Conservation (phyloP, 2,113 vertebrate genomes). For the Nettapus auritus region DNA sequence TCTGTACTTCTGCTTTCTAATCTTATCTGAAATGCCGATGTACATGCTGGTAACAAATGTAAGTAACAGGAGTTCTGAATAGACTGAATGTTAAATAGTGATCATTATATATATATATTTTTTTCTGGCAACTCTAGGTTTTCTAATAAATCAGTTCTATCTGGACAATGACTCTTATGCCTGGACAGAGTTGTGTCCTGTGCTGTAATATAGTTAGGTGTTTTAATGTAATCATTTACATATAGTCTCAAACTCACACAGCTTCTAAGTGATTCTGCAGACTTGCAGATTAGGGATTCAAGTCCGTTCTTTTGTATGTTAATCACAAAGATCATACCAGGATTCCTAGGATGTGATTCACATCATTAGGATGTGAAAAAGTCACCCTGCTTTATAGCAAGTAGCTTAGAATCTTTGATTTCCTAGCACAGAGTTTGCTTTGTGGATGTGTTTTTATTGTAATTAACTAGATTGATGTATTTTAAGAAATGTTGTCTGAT, state of each 20-base stretch:
- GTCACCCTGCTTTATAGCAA: neutral
- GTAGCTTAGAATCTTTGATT: neutral
- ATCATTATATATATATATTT: neutral
- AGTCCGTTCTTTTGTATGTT: neutral
- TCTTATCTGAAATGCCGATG: neutral
- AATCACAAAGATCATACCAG: neutral
- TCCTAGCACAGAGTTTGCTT: neutral
- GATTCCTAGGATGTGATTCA: neutral
- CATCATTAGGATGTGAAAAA: accelerated
- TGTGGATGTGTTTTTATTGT: neutral
- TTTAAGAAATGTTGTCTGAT: neutral
- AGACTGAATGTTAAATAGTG: neutral
- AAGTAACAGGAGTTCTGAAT: neutral
- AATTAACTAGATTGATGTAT: neutral
- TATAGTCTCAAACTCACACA: neutral
- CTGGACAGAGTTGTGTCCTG: neutral
- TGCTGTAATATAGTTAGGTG: neutral
- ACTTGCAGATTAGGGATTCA: neutral
- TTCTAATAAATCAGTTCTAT: neutral
- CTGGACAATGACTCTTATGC: neutral
- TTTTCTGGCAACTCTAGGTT: neutral
- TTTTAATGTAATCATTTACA: neutral
- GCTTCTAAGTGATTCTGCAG: neutral
- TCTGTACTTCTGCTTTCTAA: neutral
- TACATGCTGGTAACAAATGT: neutral